phyloP scores from a whole-genome alignment of 2,888 invertebrate genomes.

The Thecophora atra region DNA sequence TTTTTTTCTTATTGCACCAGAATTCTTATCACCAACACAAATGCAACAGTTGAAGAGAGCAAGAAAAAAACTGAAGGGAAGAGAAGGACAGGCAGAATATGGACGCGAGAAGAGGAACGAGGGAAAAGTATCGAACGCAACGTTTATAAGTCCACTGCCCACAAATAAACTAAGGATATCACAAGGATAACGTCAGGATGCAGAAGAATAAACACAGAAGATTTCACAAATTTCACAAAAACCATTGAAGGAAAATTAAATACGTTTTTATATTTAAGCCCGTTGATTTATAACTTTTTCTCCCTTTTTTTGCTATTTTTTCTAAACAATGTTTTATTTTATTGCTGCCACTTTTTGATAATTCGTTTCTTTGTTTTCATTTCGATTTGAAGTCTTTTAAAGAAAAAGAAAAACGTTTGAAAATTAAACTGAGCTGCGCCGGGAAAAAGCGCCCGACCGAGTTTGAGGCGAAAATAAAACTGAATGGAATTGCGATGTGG shows the following conservation, averaged over 20 bases:
- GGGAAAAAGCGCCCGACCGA: conserved; percentile 47
- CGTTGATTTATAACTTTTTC: conserved; percentile 1
- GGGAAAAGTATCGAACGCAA: too few species aligned
- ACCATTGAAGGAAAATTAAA: too few species aligned
- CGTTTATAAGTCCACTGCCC: too few species aligned
- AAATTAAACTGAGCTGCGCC: conserved; percentile 41
- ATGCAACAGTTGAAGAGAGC: conserved; percentile 39
- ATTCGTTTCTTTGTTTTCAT: conserved; percentile 8
- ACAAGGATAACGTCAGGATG: too few species aligned
- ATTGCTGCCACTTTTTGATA: conserved; percentile 9
- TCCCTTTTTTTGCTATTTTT: background rate
- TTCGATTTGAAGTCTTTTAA: conserved; percentile 18
- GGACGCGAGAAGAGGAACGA: too few species aligned
- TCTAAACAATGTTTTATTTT: background rate
- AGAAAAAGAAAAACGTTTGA: conserved; percentile 38
- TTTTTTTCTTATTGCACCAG: conserved; percentile 6
- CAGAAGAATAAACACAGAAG: too few species aligned
- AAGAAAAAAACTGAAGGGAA: background rate
- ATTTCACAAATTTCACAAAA: too few species aligned
- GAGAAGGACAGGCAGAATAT: too few species aligned
- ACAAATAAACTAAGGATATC: too few species aligned
- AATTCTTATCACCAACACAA: conserved; percentile 19
- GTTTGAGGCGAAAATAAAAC: conserved; percentile 51
- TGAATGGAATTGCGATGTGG: conserved; percentile 45
- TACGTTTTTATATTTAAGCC: too few species aligned